These are phyloP conservation scores for Nowickia ferox DNA, from an alignment of 2,888 invertebrate genomes.

Conservation along the genomic window DNA sequence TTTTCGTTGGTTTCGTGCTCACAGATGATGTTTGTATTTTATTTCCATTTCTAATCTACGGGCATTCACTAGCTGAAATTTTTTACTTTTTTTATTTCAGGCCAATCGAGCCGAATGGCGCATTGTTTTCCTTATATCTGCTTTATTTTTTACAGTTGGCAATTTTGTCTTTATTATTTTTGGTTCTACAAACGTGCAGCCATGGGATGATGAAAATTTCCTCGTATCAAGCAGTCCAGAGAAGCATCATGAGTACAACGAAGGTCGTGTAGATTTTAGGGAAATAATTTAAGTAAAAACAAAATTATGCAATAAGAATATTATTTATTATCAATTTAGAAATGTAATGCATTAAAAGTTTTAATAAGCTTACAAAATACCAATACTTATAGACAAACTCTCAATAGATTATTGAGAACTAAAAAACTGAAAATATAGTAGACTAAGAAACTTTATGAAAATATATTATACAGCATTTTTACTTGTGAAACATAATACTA, in stretches of 20 bases:
- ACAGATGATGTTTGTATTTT: constrained; percentile 84
- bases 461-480: no score
- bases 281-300: neutral
- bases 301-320: no score
- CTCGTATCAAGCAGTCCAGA: neutral
- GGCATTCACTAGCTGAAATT: no score
- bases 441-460: no score
- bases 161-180: constrained; percentile 85
- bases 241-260: neutral
- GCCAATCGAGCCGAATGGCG: constrained; percentile 84
- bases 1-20: constrained; percentile 85
- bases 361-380: no score
- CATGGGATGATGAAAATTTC: constrained; percentile 84
- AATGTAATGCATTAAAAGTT: no score
- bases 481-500: no score
- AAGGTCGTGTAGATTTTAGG: neutral
- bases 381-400: no score
- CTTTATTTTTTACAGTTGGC: constrained; percentile 84
- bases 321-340: no score
- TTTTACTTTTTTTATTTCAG: constrained; percentile 70
- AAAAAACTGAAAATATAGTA: no score
- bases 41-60: neutral
- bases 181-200: constrained; percentile 84
- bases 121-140: constrained; percentile 85
- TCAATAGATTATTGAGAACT: no score